These are phyloP conservation scores for Caenorhabditis sp. DNA, from an alignment of 2,888 invertebrate genomes.

Conservation along the genomic window DNA sequence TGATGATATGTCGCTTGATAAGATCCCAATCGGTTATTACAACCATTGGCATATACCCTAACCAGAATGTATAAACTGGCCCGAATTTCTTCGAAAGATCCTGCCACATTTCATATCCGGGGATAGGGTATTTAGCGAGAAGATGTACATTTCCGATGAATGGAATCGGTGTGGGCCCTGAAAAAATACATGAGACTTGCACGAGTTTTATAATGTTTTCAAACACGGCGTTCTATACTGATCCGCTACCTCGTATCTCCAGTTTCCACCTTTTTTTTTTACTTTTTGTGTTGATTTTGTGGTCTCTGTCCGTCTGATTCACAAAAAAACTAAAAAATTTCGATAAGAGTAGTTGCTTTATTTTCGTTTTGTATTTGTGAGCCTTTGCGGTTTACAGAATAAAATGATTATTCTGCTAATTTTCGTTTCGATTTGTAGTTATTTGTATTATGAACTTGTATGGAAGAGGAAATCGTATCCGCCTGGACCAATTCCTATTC, in stretches of 20 bases:
- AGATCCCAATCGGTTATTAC: conserved; percentile 32
- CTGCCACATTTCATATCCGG: conserved; percentile 34
- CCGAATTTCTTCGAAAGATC: conserved; percentile 34
- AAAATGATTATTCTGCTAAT: too few species aligned
- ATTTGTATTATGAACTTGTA: conserved; percentile 22
- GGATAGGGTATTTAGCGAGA: conserved; percentile 15
- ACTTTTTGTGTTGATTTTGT: too few species aligned
- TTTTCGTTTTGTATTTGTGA: too few species aligned
- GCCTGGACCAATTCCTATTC: conserved; percentile 38
- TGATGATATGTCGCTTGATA: conserved; percentile 34
- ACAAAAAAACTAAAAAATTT: too few species aligned
- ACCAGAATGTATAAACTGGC: conserved; percentile 40
- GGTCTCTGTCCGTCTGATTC: too few species aligned
- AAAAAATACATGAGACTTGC: neutral
- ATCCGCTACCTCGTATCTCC: too few species aligned
- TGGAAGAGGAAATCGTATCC: conserved; percentile 35
- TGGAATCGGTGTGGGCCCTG: conserved; percentile 38
- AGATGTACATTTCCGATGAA: conserved; percentile 32
- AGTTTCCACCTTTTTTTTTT: too few species aligned
- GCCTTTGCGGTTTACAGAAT: too few species aligned
- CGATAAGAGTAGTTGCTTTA: too few species aligned
- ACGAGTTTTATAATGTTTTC: neutral
- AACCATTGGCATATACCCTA: conserved; percentile 36
- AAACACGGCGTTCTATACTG: too few species aligned
- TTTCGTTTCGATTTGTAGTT: neutral